Evolutionary conservation across 2,113 vertebrate genomes (phyloP).

Genomic region (Lepisosteus osseus): DNA sequence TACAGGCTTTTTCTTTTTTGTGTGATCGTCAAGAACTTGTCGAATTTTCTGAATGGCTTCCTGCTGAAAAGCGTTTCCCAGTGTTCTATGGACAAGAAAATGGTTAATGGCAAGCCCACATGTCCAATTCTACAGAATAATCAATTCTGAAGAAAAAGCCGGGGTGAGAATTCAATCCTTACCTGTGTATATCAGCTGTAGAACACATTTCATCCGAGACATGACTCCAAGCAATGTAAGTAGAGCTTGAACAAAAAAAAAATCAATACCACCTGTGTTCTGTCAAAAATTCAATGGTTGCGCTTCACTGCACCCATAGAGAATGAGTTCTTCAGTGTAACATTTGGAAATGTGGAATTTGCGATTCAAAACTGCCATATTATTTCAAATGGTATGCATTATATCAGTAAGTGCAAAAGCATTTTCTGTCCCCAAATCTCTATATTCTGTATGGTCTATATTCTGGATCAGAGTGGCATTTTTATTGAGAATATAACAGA

Average conservation of each 20-base stretch:
- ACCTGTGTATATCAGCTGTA: conserved; percentile 77
- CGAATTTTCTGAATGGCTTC: conserved; percentile 73
- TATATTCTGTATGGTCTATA: no score
- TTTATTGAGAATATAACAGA: no score
- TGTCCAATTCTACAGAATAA: not conserved
- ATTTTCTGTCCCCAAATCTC: no score
- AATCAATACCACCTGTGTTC: not conserved
- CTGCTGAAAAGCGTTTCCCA: conserved; percentile 76
- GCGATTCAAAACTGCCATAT: no score
- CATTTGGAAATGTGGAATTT: not conserved
- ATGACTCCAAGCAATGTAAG: conserved; percentile 71
- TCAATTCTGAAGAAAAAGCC: not conserved
- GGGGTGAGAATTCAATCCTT: conserved; percentile 26
- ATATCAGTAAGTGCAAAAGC: no score
- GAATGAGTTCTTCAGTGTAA: conserved; percentile 23
- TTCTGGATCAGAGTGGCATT: no score
- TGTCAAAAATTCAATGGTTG: not conserved
- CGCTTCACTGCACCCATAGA: no score
- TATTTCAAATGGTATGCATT: no score
- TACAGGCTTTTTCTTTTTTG: conserved; percentile 75
- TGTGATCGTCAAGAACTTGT: conserved; percentile 68
- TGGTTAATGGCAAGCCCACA: not conserved
- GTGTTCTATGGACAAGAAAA: conserved; percentile 62
- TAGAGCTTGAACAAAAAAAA: conserved; percentile 54
- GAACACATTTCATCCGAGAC: conserved; percentile 79